A percentile compares a stretch with the other conserved stretches of the same genome.
These are phyloP conservation scores for Drosophila baimaii DNA, from an alignment of 1,140 invertebrate genomes.

Conservation along the genomic window DNA sequence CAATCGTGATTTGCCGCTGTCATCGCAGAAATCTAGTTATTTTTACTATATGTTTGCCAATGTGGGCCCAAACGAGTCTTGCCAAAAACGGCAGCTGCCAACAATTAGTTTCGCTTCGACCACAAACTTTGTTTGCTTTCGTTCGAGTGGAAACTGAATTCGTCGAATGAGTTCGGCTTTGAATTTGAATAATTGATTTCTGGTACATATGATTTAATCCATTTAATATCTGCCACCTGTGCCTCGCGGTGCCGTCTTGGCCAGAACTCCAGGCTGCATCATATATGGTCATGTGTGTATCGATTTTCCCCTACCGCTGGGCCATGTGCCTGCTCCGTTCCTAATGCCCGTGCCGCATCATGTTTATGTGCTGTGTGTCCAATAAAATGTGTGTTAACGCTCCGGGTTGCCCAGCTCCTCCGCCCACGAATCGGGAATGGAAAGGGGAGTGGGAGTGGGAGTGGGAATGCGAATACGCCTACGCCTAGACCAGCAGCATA, in stretches of 20 bases:
- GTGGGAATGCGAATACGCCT: not conserved
- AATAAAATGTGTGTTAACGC: conserved; percentile 74
- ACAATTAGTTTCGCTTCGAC: conserved; percentile 18
- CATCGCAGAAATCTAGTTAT: conserved; percentile 11
- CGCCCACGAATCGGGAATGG: conserved; percentile 12
- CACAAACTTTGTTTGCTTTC: conserved; percentile 19
- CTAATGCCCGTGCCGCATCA: conserved; percentile 50
- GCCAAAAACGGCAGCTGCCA: conserved; percentile 34
- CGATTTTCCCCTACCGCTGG: conserved; percentile 52
- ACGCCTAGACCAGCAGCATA: conserved; percentile 46
- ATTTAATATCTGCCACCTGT: conserved; percentile 14
- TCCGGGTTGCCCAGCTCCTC: conserved; percentile 39
- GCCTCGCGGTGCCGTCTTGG: conserved; percentile 1
- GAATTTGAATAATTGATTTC: conserved; percentile 38
- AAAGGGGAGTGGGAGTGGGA: not conserved
- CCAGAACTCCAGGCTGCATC: conserved; percentile 8
- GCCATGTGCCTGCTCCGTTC: conserved; percentile 24
- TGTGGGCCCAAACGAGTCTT: conserved; percentile 43
- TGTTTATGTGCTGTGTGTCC: conserved; percentile 63
- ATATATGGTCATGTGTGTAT: conserved; percentile 51
- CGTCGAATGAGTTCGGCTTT: conserved; percentile 5
- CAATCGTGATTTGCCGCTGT: conserved; percentile 22
- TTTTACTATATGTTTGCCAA: conserved; percentile 17
- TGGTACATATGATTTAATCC: conserved; percentile 12
- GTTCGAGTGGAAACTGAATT: conserved; percentile 14